These are phyloP conservation scores for Musca vetustissima DNA, from an alignment of 1,140 invertebrate genomes.

Conservation along the genomic window DNA sequence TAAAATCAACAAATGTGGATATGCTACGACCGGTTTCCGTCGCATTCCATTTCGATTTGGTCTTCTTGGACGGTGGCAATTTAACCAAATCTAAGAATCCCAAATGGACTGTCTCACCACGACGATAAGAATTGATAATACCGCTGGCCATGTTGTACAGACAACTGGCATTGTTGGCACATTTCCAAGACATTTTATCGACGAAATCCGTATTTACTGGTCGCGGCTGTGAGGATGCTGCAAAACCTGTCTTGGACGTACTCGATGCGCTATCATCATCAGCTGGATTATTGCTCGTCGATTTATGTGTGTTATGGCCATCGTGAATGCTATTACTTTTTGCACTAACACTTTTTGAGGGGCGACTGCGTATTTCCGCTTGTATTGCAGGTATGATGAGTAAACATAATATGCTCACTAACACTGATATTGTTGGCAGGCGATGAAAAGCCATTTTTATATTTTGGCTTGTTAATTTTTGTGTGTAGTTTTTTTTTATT, in stretches of 20 bases:
- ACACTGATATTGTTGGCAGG: conserved; percentile 2
- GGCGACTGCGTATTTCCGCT: conserved; percentile 42
- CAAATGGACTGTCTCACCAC: conserved; percentile 49
- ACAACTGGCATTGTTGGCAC: conserved; percentile 53
- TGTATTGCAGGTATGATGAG: conserved; percentile 25
- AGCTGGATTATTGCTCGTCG: background rate
- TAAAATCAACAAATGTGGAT: conserved; percentile 48
- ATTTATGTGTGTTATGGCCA: conserved; percentile 2
- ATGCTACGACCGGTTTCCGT: conserved; percentile 37
- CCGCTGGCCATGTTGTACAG: conserved; percentile 41
- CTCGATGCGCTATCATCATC: no score
- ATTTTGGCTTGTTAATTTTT: background rate
- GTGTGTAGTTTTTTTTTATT: background rate
- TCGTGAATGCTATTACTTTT: conserved; percentile 1
- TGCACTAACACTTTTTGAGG: conserved; percentile 26
- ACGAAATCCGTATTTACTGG: conserved; percentile 43
- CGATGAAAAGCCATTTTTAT: background rate
- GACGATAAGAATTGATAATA: conserved; percentile 43
- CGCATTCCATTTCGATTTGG: conserved; percentile 2
- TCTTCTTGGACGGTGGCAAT: conserved; percentile 32
- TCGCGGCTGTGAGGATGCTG: conserved; percentile 26
- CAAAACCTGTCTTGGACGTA: background rate
- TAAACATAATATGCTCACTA: background rate
- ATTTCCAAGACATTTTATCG: conserved; percentile 52
- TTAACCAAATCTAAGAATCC: conserved; percentile 50